Percentiles rank a stretch among this genome's conserved stretches.
These are phyloP conservation scores for Nomada ferruginata DNA, from an alignment of 2,888 invertebrate species.

Conservation along the genomic window DNA sequence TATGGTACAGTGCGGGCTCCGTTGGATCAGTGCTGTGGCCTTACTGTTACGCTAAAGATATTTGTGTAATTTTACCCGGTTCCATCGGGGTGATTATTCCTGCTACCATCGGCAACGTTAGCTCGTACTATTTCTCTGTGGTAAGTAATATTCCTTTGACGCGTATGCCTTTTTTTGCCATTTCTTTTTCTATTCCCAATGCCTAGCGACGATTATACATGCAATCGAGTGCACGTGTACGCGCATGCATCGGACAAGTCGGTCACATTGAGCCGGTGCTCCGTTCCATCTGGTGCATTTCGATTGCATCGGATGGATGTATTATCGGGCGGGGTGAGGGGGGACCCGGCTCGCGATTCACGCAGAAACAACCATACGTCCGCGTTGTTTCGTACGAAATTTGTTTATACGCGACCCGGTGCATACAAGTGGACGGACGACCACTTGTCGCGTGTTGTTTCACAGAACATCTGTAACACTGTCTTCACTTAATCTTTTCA, in stretches of 20 bases:
- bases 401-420: slow-evolving; percentile 16
- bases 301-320: slow-evolving; percentile 46
- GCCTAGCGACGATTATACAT: slow-evolving; percentile 7
- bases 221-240: slow-evolving; percentile 68
- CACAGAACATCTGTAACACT: not conserved
- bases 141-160: slow-evolving; percentile 36
- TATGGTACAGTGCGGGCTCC: slow-evolving; percentile 58
- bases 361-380: slow-evolving; percentile 3
- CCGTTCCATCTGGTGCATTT: slow-evolving; percentile 71
- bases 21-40: slow-evolving; percentile 63
- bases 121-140: slow-evolving; percentile 8
- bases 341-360: not conserved
- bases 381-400: not conserved
- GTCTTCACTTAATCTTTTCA: not conserved
- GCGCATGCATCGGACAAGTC: slow-evolving; percentile 53
- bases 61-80: slow-evolving; percentile 43
- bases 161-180: too few species aligned
- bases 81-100: slow-evolving; percentile 38
- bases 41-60: slow-evolving; percentile 48
- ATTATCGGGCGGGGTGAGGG: slow-evolving; percentile 17
- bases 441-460: slow-evolving; percentile 47
- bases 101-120: not conserved
- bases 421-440: not conserved
- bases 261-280: slow-evolving; percentile 63
- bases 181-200: not conserved